Base-by-base conservation (phyloP, 2,888 invertebrate genomes). In the Trachelus stipa region DNA sequence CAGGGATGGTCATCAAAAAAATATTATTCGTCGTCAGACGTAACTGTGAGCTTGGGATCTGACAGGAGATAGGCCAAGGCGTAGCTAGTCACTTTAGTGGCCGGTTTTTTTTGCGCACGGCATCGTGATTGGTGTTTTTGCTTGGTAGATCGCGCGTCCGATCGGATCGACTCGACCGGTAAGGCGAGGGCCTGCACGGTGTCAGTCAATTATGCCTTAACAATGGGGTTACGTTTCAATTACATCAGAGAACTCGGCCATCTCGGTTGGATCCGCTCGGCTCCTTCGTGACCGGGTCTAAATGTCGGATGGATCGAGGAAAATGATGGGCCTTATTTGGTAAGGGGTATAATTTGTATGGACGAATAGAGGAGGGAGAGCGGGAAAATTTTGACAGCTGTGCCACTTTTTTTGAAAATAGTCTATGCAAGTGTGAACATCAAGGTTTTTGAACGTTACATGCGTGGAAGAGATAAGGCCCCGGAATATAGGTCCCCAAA, bases 191-290 rank as follows among this genome's bases (percentile, higher is more conserved):
- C 83, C 77, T 86, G 85, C 87, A 86, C 85, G 85, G 86, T 88
- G 88, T 87, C 87, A 88, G 88, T 90, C 90, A 89, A 91, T 90
- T 90, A 90, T 86, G 85, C 85, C 87, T 85, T 86, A 90, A 90
- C 90, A 91, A 90, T 89, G 87, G 86, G 85, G 86, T 90, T 89
- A 91, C 89, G 88, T 90, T 90, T 89, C 90, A 91, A 90, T 90
- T 90, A 90, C 87, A 87, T 85, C 85, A 84, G 82, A 85, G 85
- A 81, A 83, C 84, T 85, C 84, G 83, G 83, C 83, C 86, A 83
- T 84, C 80, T 34, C 73, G 40, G 77, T 77, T 73, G 77, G 15
- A 37, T 68, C 77, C 30, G 40, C 73, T 73, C 23, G 35, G n/a
- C 34, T 34, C n/a, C 73, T 34, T 30, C 73, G 73, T 35, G 73